Conservation (phyloP, 1,140 invertebrate genomes). For the Papilio polyxenes region DNA sequence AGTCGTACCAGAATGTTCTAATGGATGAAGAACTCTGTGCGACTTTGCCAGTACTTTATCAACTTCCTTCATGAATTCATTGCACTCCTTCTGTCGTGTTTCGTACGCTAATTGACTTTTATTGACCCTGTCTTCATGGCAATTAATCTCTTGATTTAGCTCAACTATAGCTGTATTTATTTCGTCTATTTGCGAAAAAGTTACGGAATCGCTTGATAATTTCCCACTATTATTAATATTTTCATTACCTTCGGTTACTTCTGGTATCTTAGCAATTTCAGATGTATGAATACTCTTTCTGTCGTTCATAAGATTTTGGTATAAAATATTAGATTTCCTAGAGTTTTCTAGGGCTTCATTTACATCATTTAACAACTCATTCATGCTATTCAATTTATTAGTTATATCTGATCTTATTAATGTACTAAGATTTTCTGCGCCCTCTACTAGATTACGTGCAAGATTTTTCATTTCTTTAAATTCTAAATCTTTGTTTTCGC, state of each 20-base stretch:
- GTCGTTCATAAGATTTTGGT: conserved; percentile 61
- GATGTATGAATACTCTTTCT: conserved; percentile 34
- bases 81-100: conserved; percentile 66
- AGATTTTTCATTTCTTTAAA: conserved; percentile 72
- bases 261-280: conserved; percentile 20
- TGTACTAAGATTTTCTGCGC: conserved; percentile 71
- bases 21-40: conserved; percentile 66
- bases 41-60: conserved; percentile 70
- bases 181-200: conserved; percentile 61
- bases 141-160: conserved; percentile 65
- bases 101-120: conserved; percentile 66
- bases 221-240: conserved; percentile 40
- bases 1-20: conserved; percentile 35
- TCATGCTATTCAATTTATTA: conserved; percentile 77
- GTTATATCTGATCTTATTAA: conserved; percentile 75
- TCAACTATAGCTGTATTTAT: conserved; percentile 66
- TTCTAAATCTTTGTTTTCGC: conserved; percentile 66
- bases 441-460: conserved; percentile 69
- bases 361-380: conserved; percentile 75
- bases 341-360: conserved; percentile 76
- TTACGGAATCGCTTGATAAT: conserved; percentile 43
- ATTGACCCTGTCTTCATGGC: conserved; percentile 69
- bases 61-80: conserved; percentile 73
- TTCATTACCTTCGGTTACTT: conserved; percentile 39
- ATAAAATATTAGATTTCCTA: conserved; percentile 70